phyloP scores from a whole-genome alignment of 1,140 invertebrate species.

The Polypedilum vanderplanki region DNA sequence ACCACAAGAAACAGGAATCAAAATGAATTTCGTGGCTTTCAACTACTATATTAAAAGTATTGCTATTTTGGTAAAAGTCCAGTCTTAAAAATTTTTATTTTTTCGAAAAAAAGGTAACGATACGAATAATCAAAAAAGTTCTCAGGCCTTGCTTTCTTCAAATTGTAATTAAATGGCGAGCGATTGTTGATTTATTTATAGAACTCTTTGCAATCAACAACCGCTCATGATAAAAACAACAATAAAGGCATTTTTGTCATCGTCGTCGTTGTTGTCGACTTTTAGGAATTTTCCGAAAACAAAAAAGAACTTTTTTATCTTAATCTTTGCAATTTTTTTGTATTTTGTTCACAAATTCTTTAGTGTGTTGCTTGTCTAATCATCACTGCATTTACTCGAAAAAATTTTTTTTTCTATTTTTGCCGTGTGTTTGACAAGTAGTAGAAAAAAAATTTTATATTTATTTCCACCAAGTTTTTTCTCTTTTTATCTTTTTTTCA shows the following conservation, averaged over 20 bases:
- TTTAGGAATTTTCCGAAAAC: background rate
- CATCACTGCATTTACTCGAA: background rate
- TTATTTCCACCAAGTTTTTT: background rate
- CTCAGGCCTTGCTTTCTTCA: no score
- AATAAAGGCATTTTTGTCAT: background rate
- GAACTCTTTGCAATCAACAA: background rate
- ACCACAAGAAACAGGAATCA: no score
- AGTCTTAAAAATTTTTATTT: no score
- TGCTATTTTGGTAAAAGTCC: no score
- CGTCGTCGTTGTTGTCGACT: background rate
- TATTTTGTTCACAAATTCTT: no score
- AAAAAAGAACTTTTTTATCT: background rate
- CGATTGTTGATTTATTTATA: conserved; percentile 14
- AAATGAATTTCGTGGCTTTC: no score
- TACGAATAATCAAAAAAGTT: no score
- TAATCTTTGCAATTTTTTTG: no score
- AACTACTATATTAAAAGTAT: no score
- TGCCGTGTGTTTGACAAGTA: background rate
- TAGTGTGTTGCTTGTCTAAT: no score
- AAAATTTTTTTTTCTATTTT: background rate
- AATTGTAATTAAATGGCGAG: conserved; percentile 22
- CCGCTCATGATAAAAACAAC: background rate
- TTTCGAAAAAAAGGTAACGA: no score
- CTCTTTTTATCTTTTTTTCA: no score
- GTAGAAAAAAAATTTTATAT: background rate